Evolutionary conservation across 2,113 vertebrate genomes (phyloP), one percentile per base, ranked within the genome.

Genomic region (Engystomops pustulosus): DNA sequence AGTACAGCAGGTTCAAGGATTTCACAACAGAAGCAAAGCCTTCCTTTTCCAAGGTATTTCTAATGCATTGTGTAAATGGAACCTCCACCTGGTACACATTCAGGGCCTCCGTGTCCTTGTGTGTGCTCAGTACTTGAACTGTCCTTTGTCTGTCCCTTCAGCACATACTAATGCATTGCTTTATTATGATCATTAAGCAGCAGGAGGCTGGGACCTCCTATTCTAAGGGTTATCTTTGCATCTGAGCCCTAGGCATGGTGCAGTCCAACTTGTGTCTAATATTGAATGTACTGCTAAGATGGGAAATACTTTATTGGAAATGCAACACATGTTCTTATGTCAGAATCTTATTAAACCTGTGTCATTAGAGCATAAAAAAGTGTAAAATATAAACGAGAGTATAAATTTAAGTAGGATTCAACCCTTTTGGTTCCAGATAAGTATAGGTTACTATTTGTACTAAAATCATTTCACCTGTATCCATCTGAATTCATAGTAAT

Each of bases 1-100:
- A 90, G 95, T 98, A 88, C 94, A 91, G 88, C 98, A 98, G 90
- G 98, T 99, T 83, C 95, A 94, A 47, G 98, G 98, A 87, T 95
- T 98, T 89, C 96, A 97, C 91, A 96, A 97, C 90, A 96, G 96
- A 88, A 97, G 96, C 88, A 96, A 92, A 96, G 98, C 98, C 25
- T 98, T 97, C 91, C 94, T 97, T 87, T 99, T 99, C 84, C 92
- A 96, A 97, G 98, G 97, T 95, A 95, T 79, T 23, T 49, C 41
- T 6, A 18, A 11, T 55, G 30, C 6, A 55, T 51, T 76, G 36
- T 45, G 38, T 30, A 27, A 34, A 62, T 15, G 14, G 12, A 30
- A 27, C 58, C 20, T 49, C 6, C 34, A 30, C 8, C 34, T 60
- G 32, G 15, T 78, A 6, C 41, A 17, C 38, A 67, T 0, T 18